These are phyloP conservation scores for Delphinus delphis DNA, from an alignment of 2,113 vertebrate genomes.

Conservation along the genomic window DNA sequence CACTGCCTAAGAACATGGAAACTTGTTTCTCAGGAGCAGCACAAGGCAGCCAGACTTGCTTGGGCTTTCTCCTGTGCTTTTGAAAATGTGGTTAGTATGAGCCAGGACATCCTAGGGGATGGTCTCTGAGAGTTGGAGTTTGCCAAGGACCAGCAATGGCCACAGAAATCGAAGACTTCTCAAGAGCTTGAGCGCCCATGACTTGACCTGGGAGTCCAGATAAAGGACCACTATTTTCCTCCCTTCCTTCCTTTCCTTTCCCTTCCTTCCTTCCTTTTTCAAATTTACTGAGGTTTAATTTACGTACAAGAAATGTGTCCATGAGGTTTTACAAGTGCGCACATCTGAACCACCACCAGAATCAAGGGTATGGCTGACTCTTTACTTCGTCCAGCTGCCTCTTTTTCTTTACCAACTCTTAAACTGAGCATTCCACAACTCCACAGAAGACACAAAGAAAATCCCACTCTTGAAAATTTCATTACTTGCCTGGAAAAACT, in stretches of 20 bases:
- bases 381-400: background rate
- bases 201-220: background rate
- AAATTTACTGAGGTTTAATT: background rate
- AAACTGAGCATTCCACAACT: background rate
- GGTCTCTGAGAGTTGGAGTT: background rate
- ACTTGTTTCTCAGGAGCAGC: background rate
- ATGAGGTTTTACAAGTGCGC: background rate
- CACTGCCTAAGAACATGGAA: background rate
- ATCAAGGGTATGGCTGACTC: background rate
- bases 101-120: background rate
- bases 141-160: background rate
- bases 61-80: background rate
- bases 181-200: background rate
- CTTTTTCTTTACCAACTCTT: slow-evolving; percentile 18
- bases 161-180: background rate
- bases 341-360: background rate
- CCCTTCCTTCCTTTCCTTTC: too few species aligned
- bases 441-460: slow-evolving; percentile 33
- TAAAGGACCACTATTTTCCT: background rate
- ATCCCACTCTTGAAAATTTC: slow-evolving; percentile 36
- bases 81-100: background rate
- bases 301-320: background rate
- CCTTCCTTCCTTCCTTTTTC: background rate
- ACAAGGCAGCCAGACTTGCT: background rate
- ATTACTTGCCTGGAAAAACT: slow-evolving; percentile 60